Evolutionary conservation across 2,888 invertebrate species (phyloP), one percentile per base, ranked within the genome.

Genomic region (Cephus nigrinus): DNA sequence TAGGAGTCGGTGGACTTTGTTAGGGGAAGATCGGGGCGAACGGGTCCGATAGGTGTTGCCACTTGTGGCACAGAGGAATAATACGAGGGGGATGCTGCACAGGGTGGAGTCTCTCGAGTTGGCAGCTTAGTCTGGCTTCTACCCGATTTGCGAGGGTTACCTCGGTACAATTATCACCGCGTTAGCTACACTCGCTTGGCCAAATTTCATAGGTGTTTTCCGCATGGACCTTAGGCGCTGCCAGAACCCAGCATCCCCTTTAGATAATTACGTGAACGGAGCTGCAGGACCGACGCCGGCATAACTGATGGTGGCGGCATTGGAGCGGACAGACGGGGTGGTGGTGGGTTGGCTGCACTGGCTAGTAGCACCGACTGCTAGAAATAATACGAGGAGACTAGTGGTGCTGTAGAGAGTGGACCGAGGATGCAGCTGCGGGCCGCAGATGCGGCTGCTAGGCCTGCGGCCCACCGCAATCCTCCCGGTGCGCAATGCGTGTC

Each of bases 391-490:
- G 12, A 11, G 74, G 12, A 31, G 5, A 30, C 68, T 32, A 32
- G 40, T 1, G 32, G 40, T 11, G 12, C 11, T 3, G 33, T n/a
- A 40, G 34, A 69, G 5, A 69, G 12, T 76, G 73, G 78, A 75
- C 75, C 77, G 73, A 75, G 75, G 75, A 78, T 82, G 84, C 82
- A 83, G 80, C 78, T 78, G 77, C 80, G 80, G 82, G 81, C 80
- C 81, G 82, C 84, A 81, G 83, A 82, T 82, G 81, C 82, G 79
- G 79, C 82, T 81, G 80, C 81, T 80, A 84, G 82, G 81, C 83
- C 77, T 83, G 84, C 75, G 85, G 85, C 81, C 77, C 79, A 86
- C 88, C 88, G 82, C 88, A 87, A 88, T 87, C 84, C 84, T 80
- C 40, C 15, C 83, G 77, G 81, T 82, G 83, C 79, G 83, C 84